Base-by-base conservation (phyloP, 1,140 invertebrate genomes). In the Pseudoatta argentina region DNA sequence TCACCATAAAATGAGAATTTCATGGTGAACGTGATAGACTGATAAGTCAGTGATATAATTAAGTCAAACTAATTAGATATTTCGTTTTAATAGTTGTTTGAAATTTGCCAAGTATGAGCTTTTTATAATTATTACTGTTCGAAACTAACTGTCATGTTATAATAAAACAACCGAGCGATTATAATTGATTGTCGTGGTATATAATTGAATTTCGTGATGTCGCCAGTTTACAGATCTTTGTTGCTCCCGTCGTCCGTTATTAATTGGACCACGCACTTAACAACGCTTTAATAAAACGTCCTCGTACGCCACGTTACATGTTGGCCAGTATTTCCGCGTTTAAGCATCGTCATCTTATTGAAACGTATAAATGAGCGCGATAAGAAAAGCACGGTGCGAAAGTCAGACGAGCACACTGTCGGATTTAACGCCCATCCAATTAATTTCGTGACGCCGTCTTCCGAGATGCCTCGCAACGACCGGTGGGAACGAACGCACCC, bases 341-440 rank as follows among this genome's bases (percentile, higher is more conserved):
- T 79, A 55, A 66, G n/a, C 71, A 44, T 24, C 69, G 79, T 63
- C 72, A 73, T 77, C 73, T 87, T 87, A 90, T 85, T 90, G 87
- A 89, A 90, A 87, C 63, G 57, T 85, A 89, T 90, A 72, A 90
- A 88, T 69, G 76, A 48, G 71, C 57, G 72, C 67, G 88, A 90
- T 91, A 90, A 91, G 89, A 72, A 76, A 90, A 76, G 57, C 61
- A 71, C 75, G 77, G 78, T 64, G 72, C 83, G 90, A 88, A 90
- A 88, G 83, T 88, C 86, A 88, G 27, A 34, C 79, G 69, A 61
- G 55, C 39, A 66, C 73, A 79, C 89, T 83, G 87, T 87, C 71
- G 89, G 87, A 78, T 88, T 91, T 86, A 90, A 91, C 89, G 79
- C 59, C 69, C 79, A 57, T 90, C 89, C 90, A 91, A 91, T 91